phyloP scores from a whole-genome alignment of 2,888 invertebrate species.

The Drosophila hamatofila region DNA sequence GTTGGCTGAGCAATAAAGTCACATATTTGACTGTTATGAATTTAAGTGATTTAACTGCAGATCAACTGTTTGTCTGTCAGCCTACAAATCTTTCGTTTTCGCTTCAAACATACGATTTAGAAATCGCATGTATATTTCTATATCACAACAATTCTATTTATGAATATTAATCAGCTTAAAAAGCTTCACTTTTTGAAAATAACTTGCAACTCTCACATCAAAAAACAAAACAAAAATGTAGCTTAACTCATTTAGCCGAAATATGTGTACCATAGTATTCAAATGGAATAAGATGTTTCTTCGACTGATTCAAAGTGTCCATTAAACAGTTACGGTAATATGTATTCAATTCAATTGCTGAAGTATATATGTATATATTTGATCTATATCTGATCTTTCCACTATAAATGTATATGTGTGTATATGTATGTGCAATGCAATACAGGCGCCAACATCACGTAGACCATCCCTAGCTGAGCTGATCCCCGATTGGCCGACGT shows the following conservation, averaged over 20 bases:
- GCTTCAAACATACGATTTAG: background rate
- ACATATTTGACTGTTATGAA: background rate
- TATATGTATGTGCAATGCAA: slow-evolving; percentile 41
- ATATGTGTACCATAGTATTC: too few relatives aligned
- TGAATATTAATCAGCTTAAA: background rate
- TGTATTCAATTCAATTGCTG: background rate
- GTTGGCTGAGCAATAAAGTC: background rate
- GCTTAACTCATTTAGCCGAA: background rate
- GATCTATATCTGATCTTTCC: slow-evolving; percentile 16
- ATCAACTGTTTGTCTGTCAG: background rate
- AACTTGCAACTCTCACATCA: background rate
- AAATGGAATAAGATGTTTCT: too few relatives aligned
- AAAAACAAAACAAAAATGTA: background rate
- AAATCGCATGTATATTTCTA: background rate
- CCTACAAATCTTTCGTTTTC: background rate
- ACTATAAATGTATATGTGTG: slow-evolving; percentile 27
- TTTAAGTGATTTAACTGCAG: background rate
- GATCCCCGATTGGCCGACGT: slow-evolving; percentile 97
- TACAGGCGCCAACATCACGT: slow-evolving; percentile 87
- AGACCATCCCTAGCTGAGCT: slow-evolving; percentile 96
- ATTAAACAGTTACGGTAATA: background rate
- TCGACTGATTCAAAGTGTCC: too few relatives aligned
- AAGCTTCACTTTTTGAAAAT: background rate
- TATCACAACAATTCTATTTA: background rate
- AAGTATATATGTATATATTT: slow-evolving; percentile 15